Base-by-base conservation (phyloP, 2,113 vertebrate genomes). In the Seriola rivoliana region DNA sequence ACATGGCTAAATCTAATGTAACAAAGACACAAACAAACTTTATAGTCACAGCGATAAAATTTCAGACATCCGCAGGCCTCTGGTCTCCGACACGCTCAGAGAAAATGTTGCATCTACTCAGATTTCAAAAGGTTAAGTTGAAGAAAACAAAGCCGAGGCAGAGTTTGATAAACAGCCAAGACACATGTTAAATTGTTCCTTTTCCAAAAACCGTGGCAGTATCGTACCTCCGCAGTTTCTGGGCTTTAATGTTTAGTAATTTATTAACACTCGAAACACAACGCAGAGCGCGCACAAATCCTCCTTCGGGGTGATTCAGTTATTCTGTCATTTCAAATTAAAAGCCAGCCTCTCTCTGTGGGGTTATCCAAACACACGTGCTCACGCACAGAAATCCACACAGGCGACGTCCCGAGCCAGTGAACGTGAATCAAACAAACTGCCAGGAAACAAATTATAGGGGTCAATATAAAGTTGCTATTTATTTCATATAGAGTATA, bases 401-500 rank as follows among this genome's bases (percentile, higher is more conserved):
- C 59, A 62, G 54, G 10, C 44, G 64, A 75, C 19, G 1, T 70
- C 9, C 13, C 21, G 13, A 48, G 21, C 16, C 4, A 68, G 67
- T 40, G 6, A 21, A 42, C 21, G 59, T 32, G 32, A 78, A 71
- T 52, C 29, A 78, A 80, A 77, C 19, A 59, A 57, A 55, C 54
- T 1, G 34, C n/a, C 11, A 85, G 73, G 11, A 38, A 36, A 69
- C n/a, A 85, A 23, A 77, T 23, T 34, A 52, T 64, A 50, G 29
- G 57, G 79, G 82, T 90, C 32, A 38, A 81, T 91, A 92, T 81
- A 91, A 91, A 91, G 85, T 85, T 80, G 72, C 78, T 80, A 88
- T 94, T 94, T 93, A 93, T 93, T 93, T 85, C 60, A 88, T 81
- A 85, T 68, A 68, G 71, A 88, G 72, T 91, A 92, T 91, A 90